These are phyloP conservation scores for Pinna nobilis DNA, from an alignment of 1,140 invertebrate genomes.

Conservation along the genomic window DNA sequence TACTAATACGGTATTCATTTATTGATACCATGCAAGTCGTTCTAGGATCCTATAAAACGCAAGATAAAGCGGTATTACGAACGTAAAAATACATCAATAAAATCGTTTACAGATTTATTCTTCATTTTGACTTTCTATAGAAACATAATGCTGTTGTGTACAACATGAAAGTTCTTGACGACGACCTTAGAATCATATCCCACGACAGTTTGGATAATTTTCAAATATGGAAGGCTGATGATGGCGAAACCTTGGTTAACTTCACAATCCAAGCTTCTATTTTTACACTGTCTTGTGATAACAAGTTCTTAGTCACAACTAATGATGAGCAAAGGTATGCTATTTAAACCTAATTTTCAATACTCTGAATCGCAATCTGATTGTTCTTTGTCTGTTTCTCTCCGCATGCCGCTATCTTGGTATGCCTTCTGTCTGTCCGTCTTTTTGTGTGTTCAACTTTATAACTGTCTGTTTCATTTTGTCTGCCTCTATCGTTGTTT, in stretches of 20 bases:
- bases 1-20: too few species aligned
- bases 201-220: constrained; percentile 14
- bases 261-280: constrained; percentile 1
- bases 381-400: too few species aligned
- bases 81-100: neutral
- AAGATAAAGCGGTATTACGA: neutral
- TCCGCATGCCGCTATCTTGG: too few species aligned
- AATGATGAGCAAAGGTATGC: constrained; percentile 17
- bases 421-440: neutral
- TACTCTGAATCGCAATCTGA: too few species aligned
- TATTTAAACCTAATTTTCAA: neutral
- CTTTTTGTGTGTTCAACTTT: neutral
- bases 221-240: constrained; percentile 22
- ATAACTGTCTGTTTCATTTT: neutral
- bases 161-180: constrained; percentile 13
- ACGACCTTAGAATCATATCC: constrained; percentile 20
- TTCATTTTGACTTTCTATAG: neutral
- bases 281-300: constrained; percentile 19
- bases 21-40: too few species aligned
- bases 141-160: constrained; percentile 10
- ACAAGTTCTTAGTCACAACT: constrained; percentile 8
- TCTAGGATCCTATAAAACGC: too few species aligned
- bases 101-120: neutral
- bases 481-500: too few species aligned
- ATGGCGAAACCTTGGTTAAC: constrained; percentile 5